Evolutionary conservation across 2,888 invertebrate species (phyloP).

Genomic region (Synergus gifuensis): DNA sequence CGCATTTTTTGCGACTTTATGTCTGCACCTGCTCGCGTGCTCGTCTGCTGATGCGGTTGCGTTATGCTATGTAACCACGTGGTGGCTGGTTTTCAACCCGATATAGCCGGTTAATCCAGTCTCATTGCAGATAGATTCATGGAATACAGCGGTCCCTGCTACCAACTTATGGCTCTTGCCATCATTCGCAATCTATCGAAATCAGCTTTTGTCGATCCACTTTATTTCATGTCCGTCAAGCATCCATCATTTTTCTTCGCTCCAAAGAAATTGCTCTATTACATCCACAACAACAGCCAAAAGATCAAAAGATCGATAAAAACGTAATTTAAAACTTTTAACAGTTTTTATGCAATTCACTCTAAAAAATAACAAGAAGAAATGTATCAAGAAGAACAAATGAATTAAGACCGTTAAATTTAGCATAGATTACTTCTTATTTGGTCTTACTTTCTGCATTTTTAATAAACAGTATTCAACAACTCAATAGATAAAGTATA

Average conservation of each 20-base stretch:
- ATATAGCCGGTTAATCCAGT: slow-evolving; percentile 49
- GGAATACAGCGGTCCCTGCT: slow-evolving; percentile 47
- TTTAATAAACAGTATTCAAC: no score
- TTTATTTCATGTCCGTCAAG: not conserved
- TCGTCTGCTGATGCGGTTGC: slow-evolving; percentile 28
- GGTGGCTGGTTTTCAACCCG: slow-evolving; percentile 38
- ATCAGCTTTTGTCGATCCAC: slow-evolving; percentile 26
- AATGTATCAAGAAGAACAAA: no score
- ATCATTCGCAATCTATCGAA: slow-evolving; percentile 29
- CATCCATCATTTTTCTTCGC: not conserved
- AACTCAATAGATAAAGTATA: no score
- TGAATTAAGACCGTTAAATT: no score
- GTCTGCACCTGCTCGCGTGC: slow-evolving; percentile 37
- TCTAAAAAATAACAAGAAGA: no score
- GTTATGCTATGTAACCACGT: slow-evolving; percentile 45
- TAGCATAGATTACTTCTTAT: no score
- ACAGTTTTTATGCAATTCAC: no score
- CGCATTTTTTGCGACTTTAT: slow-evolving; percentile 28
- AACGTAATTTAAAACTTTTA: no score
- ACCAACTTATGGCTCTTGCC: slow-evolving; percentile 32
- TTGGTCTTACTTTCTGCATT: no score
- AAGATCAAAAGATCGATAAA: not conserved
- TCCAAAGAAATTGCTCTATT: not conserved
- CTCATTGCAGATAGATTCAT: slow-evolving; percentile 45
- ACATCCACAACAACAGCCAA: not conserved